Base-by-base conservation (phyloP, 2,113 vertebrate genomes). In the Picathartes gymnocephalus region DNA sequence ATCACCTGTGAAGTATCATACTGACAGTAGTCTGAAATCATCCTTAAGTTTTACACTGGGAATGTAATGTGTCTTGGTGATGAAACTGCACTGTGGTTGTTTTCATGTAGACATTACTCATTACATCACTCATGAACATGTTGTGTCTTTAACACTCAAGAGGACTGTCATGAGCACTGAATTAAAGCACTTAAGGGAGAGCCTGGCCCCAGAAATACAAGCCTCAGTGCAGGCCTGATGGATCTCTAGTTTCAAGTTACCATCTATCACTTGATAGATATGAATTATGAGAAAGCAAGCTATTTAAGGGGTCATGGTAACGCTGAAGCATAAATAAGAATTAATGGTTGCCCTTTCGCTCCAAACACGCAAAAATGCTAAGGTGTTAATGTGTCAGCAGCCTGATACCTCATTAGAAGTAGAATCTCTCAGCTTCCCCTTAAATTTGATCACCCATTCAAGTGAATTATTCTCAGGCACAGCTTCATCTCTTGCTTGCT, bases 121-220 rank as follows among this genome's bases (percentile, higher is more conserved):
- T 60, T 69, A 70, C 73, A 61, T 87, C 81, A 76, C 48, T 53
- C 53, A 24, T 5, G 25, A 84, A 89, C n/a, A 84, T 11, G 47
- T 7, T 77, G 28, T 77, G 35, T 48, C 51, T 74, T 83, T 79
- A 86, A 64, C 44, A 57, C 54, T 86, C n/a, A 9, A 73, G 61
- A 78, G 57, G n/a, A 69, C 57, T 92, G 74, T 65, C 71, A 90
- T 1, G 13, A 90, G 56, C 62, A 90, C 42, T 78, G 64, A 92
- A 68, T 88, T 83, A 81, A 68, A 62, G 83, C 60, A 88, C 93
- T 93, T 92, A 72, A 72, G 78, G 85, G 85, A 88, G 81, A 74
- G 40, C 11, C 39, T 21, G 35, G 80, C 42, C 68, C 16, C 68
- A 88, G 80, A 93, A 79, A 86, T 28, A 78, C 18, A 58, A 88